These are phyloP conservation scores for Dolichotis patagonum DNA, from an alignment of 2,113 vertebrate species.

Conservation along the genomic window DNA sequence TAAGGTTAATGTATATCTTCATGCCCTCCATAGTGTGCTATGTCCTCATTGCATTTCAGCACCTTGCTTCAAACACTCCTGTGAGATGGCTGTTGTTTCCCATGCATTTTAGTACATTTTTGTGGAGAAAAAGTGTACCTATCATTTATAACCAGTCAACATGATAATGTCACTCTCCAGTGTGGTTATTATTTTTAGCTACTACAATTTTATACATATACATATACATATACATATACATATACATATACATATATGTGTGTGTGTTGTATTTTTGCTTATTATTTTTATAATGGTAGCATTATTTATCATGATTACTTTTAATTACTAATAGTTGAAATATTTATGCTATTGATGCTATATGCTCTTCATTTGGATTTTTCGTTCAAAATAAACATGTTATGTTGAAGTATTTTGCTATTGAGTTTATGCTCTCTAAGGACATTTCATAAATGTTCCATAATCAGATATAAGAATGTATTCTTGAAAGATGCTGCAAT, in stretches of 20 bases:
- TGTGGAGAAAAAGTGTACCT: background rate
- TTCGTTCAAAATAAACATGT: background rate
- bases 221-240: background rate
- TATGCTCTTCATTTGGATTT: background rate
- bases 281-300: background rate
- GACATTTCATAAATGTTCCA: background rate
- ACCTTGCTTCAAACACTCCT: background rate
- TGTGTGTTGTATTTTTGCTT: background rate
- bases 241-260: background rate
- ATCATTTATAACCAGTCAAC: background rate
- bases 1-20: background rate
- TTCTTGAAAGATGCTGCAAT: background rate
- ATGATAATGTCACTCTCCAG: background rate
- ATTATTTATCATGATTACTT: background rate
- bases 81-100: background rate
- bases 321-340: background rate
- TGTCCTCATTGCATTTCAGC: too few species aligned
- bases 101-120: background rate
- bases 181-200: background rate
- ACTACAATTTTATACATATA: background rate
- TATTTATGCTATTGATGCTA: background rate
- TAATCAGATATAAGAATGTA: background rate
- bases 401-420: background rate
- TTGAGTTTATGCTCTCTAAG: background rate
- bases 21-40: background rate